Evolutionary conservation across 2,797 vertebrate species (phyloP).

Genomic region (Neomorphus geoffroyi): DNA sequence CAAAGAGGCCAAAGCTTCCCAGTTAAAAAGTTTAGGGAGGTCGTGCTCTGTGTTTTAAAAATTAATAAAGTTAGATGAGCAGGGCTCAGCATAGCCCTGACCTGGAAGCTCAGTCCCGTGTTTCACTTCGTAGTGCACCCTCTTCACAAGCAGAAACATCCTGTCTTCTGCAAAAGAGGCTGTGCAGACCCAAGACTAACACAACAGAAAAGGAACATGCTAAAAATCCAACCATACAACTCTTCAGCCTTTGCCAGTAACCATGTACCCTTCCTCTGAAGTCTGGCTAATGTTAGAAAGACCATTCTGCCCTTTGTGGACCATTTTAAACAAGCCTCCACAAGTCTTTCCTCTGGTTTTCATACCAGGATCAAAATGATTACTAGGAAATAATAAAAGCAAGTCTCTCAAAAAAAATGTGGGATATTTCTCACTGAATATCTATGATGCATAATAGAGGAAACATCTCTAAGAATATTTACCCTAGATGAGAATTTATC

Average conservation of each 20-base stretch:
- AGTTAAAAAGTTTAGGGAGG: background rate
- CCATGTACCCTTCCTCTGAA: background rate
- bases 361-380: background rate
- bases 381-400: background rate
- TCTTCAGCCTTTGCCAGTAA: background rate
- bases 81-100: background rate
- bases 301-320: background rate
- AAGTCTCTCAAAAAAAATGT: background rate
- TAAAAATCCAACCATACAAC: background rate
- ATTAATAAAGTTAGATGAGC: accelerated
- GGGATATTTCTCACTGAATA: background rate
- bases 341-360: background rate
- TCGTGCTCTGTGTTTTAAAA: background rate
- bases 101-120: background rate
- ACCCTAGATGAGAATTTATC: background rate
- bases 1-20: background rate
- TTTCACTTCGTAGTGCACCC: background rate
- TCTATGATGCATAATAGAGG: background rate
- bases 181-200: background rate
- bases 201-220: background rate
- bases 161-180: background rate
- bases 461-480: background rate
- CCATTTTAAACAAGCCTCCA: background rate
- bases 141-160: background rate
- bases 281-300: background rate